Base-by-base conservation (phyloP, 2,888 invertebrate species). In the Oligia fasciuncula region DNA sequence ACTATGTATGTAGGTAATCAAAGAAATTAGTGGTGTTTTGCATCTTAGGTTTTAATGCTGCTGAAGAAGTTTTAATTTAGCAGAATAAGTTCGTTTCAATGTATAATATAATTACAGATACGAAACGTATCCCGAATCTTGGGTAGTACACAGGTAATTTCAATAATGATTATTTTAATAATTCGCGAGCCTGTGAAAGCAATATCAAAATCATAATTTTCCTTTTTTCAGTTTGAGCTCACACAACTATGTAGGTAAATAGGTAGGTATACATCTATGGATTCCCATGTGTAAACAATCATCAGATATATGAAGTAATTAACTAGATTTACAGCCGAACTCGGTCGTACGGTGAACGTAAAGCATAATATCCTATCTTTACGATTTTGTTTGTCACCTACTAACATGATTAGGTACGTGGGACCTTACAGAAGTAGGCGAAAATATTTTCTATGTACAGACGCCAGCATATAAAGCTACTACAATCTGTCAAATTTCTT, bases 301-400 rank as follows among this genome's bases (percentile, higher is more conserved):
- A 62, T 74, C 43, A 46, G 13, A 74, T 29, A 81, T n/a, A 51
- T 43, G 14, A 57, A 74, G 80, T 76, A 83, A 83, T 80, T 76
- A 76, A 75, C 57, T 43, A 67, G 76, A 83, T 83, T 85, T 85
- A 78, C 76, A 68, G 14, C 62, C 63, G 11, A 67, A 70, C 63
- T 74, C 70, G 60, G 65, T 83, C 43, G 66, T 60, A 74, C 60
- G 43, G 43, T 29, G 49, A 46, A 70, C 71, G 67, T 68, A 76
- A 73, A 77, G 46, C 54, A 17, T 76, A 40, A 85, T 84, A 75
- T 69, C 35, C 66, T 23, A 73, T 80, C 49, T 85, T 85, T 85
- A 85, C 78, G 80, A 80, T 78, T 78, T 85, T 85, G 85, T 85
- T 85, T 85, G 80, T 77, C 80, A 62, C 73, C 57, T 66, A 67